Conservation (phyloP, 2,888 invertebrate genomes). For the Tupiocoris notatus region DNA sequence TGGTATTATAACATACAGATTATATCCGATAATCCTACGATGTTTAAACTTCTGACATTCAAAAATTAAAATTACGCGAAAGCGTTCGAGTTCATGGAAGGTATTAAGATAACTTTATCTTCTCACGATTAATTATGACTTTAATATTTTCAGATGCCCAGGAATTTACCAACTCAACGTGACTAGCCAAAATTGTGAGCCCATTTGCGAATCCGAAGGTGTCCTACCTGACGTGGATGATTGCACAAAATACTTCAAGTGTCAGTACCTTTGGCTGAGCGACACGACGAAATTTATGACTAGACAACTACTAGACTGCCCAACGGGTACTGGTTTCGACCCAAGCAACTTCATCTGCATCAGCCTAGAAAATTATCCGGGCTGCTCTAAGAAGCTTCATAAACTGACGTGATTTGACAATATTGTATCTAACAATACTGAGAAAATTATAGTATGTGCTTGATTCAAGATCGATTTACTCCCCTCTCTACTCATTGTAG, state of each 20-base stretch:
- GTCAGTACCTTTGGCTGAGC: slow-evolving; percentile 20
- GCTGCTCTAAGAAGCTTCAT: too few relatives aligned
- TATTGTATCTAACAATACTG: too few relatives aligned
- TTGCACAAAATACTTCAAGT: slow-evolving; percentile 42
- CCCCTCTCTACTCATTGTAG: too few relatives aligned
- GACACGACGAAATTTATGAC: slow-evolving; percentile 2
- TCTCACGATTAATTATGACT: neutral
- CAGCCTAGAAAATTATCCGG: neutral
- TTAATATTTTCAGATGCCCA: slow-evolving; percentile 33
- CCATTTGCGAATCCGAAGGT: slow-evolving; percentile 31
- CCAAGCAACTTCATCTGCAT: slow-evolving; percentile 20
- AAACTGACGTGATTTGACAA: too few relatives aligned
- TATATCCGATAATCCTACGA: too few relatives aligned
- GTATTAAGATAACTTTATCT: neutral
- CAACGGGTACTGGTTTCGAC: slow-evolving; percentile 6
- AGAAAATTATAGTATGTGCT: too few relatives aligned
- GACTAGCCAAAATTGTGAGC: slow-evolving; percentile 42
- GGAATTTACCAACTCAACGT: slow-evolving; percentile 35
- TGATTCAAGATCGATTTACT: too few relatives aligned
- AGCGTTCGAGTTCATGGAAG: too few relatives aligned
- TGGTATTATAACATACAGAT: too few relatives aligned
- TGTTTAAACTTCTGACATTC: too few relatives aligned
- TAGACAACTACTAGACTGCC: neutral
- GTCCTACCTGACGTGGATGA: slow-evolving; percentile 27
- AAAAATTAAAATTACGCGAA: too few relatives aligned